Conservation (phyloP, 2,113 vertebrate species). For the Zonotrichia leucophrys region DNA sequence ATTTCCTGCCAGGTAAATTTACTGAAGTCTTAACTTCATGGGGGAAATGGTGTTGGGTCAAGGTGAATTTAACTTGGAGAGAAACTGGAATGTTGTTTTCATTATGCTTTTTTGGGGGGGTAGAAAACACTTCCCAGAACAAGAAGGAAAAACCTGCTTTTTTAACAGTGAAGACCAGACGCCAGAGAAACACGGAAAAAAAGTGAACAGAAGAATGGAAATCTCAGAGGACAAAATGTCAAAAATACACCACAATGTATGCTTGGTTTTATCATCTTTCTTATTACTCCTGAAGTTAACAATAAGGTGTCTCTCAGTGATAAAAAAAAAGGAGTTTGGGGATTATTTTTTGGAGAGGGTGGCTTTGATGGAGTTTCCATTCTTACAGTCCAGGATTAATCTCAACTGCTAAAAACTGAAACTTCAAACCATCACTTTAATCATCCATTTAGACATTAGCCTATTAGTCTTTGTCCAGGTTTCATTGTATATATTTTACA, state of each 20-base stretch:
- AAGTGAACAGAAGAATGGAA: background rate
- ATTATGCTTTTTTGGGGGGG: background rate
- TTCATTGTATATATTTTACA: background rate
- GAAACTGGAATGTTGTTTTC: background rate
- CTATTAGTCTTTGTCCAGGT: background rate
- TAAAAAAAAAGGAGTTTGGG: background rate
- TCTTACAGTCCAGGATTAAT: background rate
- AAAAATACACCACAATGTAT: background rate
- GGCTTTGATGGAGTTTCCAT: background rate
- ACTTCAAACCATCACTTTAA: background rate
- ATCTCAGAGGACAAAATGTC: background rate
- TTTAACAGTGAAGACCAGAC: background rate
- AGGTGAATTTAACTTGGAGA: background rate
- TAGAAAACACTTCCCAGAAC: background rate
- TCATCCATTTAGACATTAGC: background rate
- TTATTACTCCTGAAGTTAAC: background rate
- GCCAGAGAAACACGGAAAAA: background rate
- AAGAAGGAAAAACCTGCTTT: background rate
- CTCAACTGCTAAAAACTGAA: background rate
- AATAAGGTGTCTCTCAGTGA: background rate
- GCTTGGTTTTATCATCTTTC: background rate
- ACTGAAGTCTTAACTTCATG: background rate
- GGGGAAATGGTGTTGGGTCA: background rate
- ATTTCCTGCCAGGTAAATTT: background rate
- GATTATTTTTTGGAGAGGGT: background rate